Evolutionary conservation across 2,888 invertebrate species (phyloP), one percentile per base, ranked within the genome.

Genomic region (Chaitophorus viminalis): DNA sequence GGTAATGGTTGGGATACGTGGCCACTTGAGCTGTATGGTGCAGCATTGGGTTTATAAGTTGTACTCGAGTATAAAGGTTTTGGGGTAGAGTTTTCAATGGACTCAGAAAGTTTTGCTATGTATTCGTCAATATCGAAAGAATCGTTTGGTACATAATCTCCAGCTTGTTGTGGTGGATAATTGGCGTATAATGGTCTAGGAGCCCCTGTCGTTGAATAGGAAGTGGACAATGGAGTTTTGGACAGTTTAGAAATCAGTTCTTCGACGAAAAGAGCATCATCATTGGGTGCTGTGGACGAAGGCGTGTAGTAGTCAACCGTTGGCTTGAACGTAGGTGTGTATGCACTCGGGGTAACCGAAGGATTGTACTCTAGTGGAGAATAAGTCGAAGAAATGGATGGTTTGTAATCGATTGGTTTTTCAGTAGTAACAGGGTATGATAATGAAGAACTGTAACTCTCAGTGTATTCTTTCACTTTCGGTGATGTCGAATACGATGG

Each of bases 231-330:
- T 8, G 70, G 65, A 5, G n/a, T 25, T 72, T 60, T 39, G 21
- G 86, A 87, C 3, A 87, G n/a, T 81, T 87, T 74, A 11, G 79
- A 39, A 31, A 87, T 79, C 9, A 87, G 74, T 18, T 79, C 29
- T 60, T 79, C 72, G 4, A 87, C 72, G 39, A 79, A 87, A 60
- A 52, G 29, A 5, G 78, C 70, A 60, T 87, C 86, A 3, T 29
- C 60, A 31, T 78, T 54, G 18, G 39, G 14, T 70, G 33, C 36
- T n/a, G 52, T 70, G 11, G 79, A 39, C 9, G 86, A 79, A n/a
- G 86, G 86, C 14, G 77, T 29, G 11, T 86, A 86, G n/a, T 86
- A 86, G 54, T 86, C 29, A 14, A 86, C 85, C 8, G 85, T 86
- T n/a, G 85, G 85, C 4, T 78, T 78, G 36, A 65, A 74, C n/a